Conservation (phyloP, 2,888 invertebrate species). For the Lydus trimaculatus region DNA sequence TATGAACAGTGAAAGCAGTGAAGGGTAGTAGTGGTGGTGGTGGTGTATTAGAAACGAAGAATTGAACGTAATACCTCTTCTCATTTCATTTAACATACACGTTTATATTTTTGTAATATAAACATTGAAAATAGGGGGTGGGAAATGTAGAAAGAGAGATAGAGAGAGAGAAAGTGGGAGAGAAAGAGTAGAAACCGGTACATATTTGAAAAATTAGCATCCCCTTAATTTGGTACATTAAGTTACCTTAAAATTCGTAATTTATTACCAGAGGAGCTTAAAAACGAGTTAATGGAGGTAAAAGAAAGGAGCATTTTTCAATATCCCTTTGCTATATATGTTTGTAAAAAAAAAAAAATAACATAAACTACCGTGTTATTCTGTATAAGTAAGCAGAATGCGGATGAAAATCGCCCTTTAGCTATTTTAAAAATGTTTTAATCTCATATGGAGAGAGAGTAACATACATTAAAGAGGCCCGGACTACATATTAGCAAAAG, state of each 20-base stretch:
- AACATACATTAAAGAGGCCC: conserved; percentile 53
- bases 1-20: conserved; percentile 24
- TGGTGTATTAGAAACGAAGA: conserved; percentile 16
- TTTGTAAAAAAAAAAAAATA: background rate
- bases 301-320: conserved; percentile 48
- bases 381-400: conserved; percentile 34
- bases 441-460: conserved; percentile 53
- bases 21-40: conserved; percentile 18
- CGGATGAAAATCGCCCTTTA: conserved; percentile 48
- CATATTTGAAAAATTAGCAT: conserved; percentile 55
- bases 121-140: no score
- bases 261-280: conserved; percentile 53
- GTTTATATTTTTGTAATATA: conserved; percentile 11
- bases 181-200: no score
- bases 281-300: conserved; percentile 52
- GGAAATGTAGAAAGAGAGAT: no score
- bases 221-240: conserved; percentile 57
- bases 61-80: conserved; percentile 10
- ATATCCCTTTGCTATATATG: conserved; percentile 32
- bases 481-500: conserved; percentile 52
- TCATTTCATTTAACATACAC: conserved; percentile 8
- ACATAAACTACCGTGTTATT: conserved; percentile 23
- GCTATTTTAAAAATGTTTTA: conserved; percentile 54
- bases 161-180: conserved; percentile 11
- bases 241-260: conserved; percentile 58